A percentile compares a stretch with the other conserved stretches of the same genome.
phyloP scores from a whole-genome alignment of 1,140 invertebrate species.

The Pogonomyrmex californicus region DNA sequence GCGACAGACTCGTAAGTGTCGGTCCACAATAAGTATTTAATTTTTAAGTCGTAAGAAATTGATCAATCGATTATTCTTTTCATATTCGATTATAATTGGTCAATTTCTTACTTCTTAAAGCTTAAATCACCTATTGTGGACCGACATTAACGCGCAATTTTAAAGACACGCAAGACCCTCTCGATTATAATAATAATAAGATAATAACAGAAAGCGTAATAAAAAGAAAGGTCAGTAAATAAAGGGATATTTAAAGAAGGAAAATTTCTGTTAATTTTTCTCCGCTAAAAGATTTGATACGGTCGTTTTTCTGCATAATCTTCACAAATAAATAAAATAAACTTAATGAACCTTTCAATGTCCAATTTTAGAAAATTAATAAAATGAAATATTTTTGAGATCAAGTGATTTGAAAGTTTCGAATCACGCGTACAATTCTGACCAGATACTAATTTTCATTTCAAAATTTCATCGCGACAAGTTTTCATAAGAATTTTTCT shows the following conservation, averaged over 20 bases:
- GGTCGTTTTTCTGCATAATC: neutral
- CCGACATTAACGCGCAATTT: neutral
- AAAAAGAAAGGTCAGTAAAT: neutral
- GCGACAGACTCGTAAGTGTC: neutral
- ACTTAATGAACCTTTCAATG: neutral
- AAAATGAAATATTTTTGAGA: neutral
- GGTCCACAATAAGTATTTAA: no score
- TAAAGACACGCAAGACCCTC: neutral
- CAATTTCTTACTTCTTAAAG: no score
- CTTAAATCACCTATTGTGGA: no score
- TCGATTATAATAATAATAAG: no score
- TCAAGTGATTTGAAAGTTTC: neutral
- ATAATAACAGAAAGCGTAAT: no score
- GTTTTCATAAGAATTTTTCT: neutral
- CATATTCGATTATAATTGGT: no score
- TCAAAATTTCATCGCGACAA: neutral
- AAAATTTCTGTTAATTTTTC: neutral
- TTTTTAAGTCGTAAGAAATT: no score
- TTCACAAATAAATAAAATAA: neutral
- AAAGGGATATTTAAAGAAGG: neutral
- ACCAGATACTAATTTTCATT: neutral
- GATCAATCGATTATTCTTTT: no score
- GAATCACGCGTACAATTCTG: neutral
- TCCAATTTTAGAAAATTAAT: neutral
- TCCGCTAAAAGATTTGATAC: neutral